phyloP scores from a whole-genome alignment of 2,113 vertebrate species.

The Turdus rufiventris region DNA sequence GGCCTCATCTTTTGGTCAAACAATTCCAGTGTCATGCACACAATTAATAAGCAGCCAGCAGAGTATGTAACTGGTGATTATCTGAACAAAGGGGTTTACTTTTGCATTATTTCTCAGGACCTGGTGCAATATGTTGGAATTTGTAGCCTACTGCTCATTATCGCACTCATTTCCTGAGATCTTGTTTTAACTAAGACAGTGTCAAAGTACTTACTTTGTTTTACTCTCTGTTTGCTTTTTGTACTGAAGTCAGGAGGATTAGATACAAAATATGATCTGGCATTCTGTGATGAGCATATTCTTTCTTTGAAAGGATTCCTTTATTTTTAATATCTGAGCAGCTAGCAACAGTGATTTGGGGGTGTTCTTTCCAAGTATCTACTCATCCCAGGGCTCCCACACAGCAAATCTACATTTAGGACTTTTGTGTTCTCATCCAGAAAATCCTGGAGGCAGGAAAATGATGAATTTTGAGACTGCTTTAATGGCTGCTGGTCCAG shows the following conservation, averaged over 20 bases:
- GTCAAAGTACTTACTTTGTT: conserved; percentile 10
- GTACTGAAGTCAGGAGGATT: neutral
- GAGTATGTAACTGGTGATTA: conserved; percentile 23
- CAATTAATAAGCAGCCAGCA: conserved; percentile 49
- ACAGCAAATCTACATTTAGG: neutral
- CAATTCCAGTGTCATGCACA: neutral
- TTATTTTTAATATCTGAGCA: neutral
- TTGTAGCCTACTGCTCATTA: conserved; percentile 55
- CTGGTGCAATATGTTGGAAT: conserved; percentile 31
- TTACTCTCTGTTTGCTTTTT: neutral
- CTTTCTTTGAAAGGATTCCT: neutral
- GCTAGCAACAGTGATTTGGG: neutral
- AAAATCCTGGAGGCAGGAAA: neutral
- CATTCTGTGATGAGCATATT: neutral
- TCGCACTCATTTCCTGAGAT: conserved; percentile 1
- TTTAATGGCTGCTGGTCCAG: neutral
- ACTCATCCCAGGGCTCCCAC: neutral
- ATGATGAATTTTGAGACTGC: neutral
- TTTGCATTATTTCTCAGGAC: conserved; percentile 29
- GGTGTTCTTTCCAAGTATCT: neutral
- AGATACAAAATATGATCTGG: neutral
- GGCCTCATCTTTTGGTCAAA: conserved; percentile 1
- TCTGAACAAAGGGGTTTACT: conserved; percentile 37
- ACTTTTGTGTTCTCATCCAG: neutral
- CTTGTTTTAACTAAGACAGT: conserved; percentile 5